Base-by-base conservation (phyloP, 2,888 invertebrate genomes). In the Thelaira solivaga region DNA sequence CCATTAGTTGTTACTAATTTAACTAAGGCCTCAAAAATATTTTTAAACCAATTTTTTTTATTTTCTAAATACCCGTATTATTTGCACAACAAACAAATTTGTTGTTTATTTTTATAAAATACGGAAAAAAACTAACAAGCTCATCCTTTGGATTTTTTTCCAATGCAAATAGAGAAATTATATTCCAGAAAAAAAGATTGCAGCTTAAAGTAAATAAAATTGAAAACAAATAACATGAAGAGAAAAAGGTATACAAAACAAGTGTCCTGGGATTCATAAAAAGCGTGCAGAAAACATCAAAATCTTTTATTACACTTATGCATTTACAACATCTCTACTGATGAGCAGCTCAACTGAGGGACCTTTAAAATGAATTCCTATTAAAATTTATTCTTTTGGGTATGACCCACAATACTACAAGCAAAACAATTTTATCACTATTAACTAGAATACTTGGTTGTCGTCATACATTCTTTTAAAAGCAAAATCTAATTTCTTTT, bases 191-290 rank as follows among this genome's bases (percentile, higher is more conserved):
- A 65, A 53, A 61, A 65, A 53, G 69, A 69, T 69, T 62, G 62
- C 34, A 24, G 47, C 47, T 11, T n/a, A 61, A 24, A 53, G 5
- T 1, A 64, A 36, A 47, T 6, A 49, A 13, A 24, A 13, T 24
- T 8, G 3, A 39, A 39, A 64, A 31, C 45, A 41, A 62, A 45
- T 47, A 39, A 22, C 47, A 57, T 16, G 0, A 73, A 69, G 26
- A 39, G 18, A 51, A 29, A 53, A 41, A 22, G 47, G 16, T 10
- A 39, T 39, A 45, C 36, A 20, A 77, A 73, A 77, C 69, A 74
- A 78, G 69, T 69, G 74, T 53, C 78, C 51, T 61, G 78, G 78
- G 78, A 74, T 69, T 74, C 51, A 65, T 78, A 74, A 74, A n/a
- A 69, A 45, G 64, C 65, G 18, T 41, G 6, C 64, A 41, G 36